Evolutionary conservation across 2,888 invertebrate genomes (phyloP).

Genomic region (Anagyrus pseudococci): DNA sequence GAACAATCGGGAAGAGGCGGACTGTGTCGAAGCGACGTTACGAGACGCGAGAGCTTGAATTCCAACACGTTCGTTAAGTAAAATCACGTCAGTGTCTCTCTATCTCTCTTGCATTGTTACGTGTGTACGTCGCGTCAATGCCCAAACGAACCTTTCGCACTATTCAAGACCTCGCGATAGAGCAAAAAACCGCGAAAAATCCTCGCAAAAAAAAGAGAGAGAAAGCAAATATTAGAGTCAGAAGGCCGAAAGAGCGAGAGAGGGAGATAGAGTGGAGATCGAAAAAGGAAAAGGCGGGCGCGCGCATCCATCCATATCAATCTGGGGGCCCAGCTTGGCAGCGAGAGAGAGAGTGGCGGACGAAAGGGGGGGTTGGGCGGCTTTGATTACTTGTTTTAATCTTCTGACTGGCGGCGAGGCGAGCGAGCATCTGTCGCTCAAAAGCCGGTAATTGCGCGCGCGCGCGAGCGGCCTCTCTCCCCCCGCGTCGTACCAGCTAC

Average conservation of each 20-base stretch:
- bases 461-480: slow-evolving; percentile 31
- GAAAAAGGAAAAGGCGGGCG: slow-evolving; percentile 35
- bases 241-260: background rate
- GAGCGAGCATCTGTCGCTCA: slow-evolving; percentile 63
- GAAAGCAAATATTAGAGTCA: too few relatives aligned
- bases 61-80: too few relatives aligned
- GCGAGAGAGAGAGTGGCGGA: slow-evolving; percentile 41
- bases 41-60: too few relatives aligned
- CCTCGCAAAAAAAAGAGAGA: too few relatives aligned
- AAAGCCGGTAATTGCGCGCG: slow-evolving; percentile 59
- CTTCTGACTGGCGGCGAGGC: slow-evolving; percentile 58
- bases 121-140: too few relatives aligned
- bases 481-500: background rate
- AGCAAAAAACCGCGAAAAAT: too few relatives aligned
- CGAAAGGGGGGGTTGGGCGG: slow-evolving; percentile 41
- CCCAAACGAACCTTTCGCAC: too few relatives aligned
- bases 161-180: too few relatives aligned
- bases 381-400: slow-evolving; percentile 63
- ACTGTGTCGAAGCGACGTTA: too few relatives aligned
- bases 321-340: slow-evolving; percentile 41
- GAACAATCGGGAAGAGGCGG: too few relatives aligned
- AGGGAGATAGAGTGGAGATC: slow-evolving; percentile 18
- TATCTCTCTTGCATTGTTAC: too few relatives aligned
- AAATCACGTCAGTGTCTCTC: too few relatives aligned
- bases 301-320: slow-evolving; percentile 58